Base-by-base conservation (phyloP, 2,113 vertebrate genomes). In the Ophiodon elongatus region DNA sequence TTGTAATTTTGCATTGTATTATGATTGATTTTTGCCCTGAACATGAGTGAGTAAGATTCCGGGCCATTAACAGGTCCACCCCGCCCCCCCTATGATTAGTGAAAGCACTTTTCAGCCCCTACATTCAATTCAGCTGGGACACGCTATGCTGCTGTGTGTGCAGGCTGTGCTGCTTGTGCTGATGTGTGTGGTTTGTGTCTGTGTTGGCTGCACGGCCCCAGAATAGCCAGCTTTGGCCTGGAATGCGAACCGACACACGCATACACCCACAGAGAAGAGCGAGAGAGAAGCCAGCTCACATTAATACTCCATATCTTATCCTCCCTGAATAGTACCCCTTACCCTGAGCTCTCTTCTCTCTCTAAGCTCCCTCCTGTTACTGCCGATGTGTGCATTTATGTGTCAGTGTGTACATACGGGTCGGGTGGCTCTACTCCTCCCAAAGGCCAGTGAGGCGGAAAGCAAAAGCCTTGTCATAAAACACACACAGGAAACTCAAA, bases 211-310 rank as follows among this genome's bases (percentile, higher is more conserved):
- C 76, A 10, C 1, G 19, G 80, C 76, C 90, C 84, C 74, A 87
- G 92, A 95, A 93, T 91, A 93, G 90, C 89, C 82, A 29, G 84
- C 90, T 89, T 83, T 68, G 82, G 80, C 75, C 84, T 87, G 92
- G 90, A 91, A 94, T 94, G 85, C 83, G 81, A 94, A 80, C 82
- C 62, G 79, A 86, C 86, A 85, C 73, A 65, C 84, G 65, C 54
- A 67, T 19, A 76, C 23, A 62, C 69, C 21, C 52, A 68, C 33
- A 68, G 14, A 35, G 6, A 66, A 72, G 54, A 65, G 72, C 25
- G 33, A 65, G 27, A 78, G 69, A 84, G 73, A 69, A 85, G 74
- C 73, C 84, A 83, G 74, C 81, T 69, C 64, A 76, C 83, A 84
- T 88, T 91, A 90, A 85, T 85, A 82, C 85, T 67, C 84, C 73